Conservation (phyloP, 2,113 vertebrate species). For the Rallus limicola region DNA sequence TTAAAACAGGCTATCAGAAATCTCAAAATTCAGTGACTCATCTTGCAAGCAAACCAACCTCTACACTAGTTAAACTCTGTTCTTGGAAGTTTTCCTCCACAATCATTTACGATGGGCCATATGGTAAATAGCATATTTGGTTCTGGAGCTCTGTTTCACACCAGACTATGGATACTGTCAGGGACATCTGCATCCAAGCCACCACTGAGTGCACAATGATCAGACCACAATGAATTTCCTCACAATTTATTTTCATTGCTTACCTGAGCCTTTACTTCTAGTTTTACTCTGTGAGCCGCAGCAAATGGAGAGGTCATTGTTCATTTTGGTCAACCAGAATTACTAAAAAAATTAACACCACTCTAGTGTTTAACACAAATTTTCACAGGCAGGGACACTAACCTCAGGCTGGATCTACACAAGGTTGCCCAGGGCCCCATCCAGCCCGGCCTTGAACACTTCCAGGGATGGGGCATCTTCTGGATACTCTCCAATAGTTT, state of each 20-base stretch:
- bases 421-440: too few species aligned
- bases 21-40: not conserved
- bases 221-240: not conserved
- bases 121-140: not conserved
- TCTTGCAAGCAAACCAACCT: not conserved
- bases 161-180: not conserved
- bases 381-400: not conserved
- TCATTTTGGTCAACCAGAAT: not conserved
- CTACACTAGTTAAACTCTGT: not conserved
- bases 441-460: too few species aligned
- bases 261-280: not conserved
- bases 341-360: not conserved
- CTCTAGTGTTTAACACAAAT: not conserved
- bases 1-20: not conserved
- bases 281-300: not conserved
- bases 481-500: too few species aligned
- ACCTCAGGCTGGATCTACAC: too few species aligned
- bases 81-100: not conserved
- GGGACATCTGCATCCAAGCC: not conserved
- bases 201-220: rapidly evolving
- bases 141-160: not conserved
- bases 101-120: not conserved
- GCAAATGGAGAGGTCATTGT: not conserved
- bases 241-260: not conserved
- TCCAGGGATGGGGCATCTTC: too few species aligned